Percentiles rank a stretch among this genome's conserved stretches.
phyloP scores from a whole-genome alignment of 1,140 invertebrate species.

The Mercenaria mercenaria region DNA sequence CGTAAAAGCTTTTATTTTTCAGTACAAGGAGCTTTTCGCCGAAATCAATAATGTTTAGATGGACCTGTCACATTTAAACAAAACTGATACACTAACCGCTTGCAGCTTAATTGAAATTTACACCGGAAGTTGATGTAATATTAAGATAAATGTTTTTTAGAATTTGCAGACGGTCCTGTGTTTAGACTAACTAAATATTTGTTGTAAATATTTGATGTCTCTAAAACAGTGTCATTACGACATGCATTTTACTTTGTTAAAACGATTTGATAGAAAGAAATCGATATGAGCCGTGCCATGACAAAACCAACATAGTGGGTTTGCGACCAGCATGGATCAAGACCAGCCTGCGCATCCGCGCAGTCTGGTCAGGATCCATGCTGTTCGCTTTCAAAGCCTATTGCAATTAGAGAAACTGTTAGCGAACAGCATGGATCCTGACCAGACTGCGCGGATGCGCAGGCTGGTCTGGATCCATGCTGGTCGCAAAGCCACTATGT shows the following conservation, averaged over 20 bases:
- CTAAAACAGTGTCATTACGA: constrained; percentile 4
- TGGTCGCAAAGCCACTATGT: too few species aligned
- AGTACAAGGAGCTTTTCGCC: constrained; percentile 5
- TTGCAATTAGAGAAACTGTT: too few species aligned
- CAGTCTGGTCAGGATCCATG: too few species aligned
- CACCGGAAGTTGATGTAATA: not conserved
- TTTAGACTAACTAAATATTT: not conserved
- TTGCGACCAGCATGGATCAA: too few species aligned
- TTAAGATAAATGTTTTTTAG: not conserved
- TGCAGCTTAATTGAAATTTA: constrained; percentile 24
- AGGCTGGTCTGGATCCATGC: too few species aligned
- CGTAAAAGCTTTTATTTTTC: constrained; percentile 60
- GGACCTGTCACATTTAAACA: constrained; percentile 33
- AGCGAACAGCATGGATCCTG: too few species aligned
- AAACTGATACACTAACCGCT: constrained; percentile 2
- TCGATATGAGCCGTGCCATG: too few species aligned
- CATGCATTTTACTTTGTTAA: not conserved
- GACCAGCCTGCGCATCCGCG: too few species aligned
- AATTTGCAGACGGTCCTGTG: not conserved
- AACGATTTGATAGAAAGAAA: too few species aligned
- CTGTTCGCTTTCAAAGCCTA: too few species aligned
- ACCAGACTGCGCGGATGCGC: too few species aligned
- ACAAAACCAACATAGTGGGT: too few species aligned
- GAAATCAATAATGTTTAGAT: constrained; percentile 29
- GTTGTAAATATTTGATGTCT: not conserved